Evolutionary conservation across 2,888 invertebrate genomes (phyloP).

Genomic region (Netelia inedita): DNA sequence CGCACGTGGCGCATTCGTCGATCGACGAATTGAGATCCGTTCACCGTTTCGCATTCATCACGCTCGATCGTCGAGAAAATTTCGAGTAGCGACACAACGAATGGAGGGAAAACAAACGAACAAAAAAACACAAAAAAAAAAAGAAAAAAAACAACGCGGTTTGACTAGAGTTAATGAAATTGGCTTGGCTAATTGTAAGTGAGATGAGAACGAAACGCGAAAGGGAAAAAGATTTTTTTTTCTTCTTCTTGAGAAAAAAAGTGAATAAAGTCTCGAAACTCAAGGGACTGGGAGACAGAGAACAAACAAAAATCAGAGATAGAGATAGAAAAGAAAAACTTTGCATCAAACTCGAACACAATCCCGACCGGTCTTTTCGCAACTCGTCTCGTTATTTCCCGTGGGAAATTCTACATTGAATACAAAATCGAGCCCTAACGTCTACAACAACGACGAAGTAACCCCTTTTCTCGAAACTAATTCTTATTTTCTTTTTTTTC

Average conservation of each 20-base stretch:
- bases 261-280: neutral
- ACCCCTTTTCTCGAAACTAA: slow-evolving; percentile 41
- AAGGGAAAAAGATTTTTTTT: neutral
- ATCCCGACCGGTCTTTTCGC: slow-evolving; percentile 21
- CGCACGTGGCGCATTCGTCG: no score
- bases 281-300: neutral
- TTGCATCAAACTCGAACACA: slow-evolving; percentile 31
- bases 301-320: slow-evolving; percentile 1
- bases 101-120: neutral
- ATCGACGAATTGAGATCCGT: no score
- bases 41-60: no score
- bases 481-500: slow-evolving; percentile 29
- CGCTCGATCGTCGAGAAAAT: slow-evolving; percentile 5
- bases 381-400: slow-evolving; percentile 36
- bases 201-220: neutral
- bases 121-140: neutral
- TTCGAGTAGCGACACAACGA: slow-evolving; percentile 19
- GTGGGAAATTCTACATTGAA: slow-evolving; percentile 53
- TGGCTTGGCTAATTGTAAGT: slow-evolving; percentile 22
- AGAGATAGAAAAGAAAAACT: slow-evolving; percentile 9
- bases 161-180: slow-evolving; percentile 75
- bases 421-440: slow-evolving; percentile 64
- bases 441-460: slow-evolving; percentile 52
- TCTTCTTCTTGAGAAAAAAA: neutral
- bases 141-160: slow-evolving; percentile 27